Evolutionary conservation across 2,888 invertebrate species (phyloP), one percentile per base, ranked within the genome.

Genomic region (Beris chalybata): DNA sequence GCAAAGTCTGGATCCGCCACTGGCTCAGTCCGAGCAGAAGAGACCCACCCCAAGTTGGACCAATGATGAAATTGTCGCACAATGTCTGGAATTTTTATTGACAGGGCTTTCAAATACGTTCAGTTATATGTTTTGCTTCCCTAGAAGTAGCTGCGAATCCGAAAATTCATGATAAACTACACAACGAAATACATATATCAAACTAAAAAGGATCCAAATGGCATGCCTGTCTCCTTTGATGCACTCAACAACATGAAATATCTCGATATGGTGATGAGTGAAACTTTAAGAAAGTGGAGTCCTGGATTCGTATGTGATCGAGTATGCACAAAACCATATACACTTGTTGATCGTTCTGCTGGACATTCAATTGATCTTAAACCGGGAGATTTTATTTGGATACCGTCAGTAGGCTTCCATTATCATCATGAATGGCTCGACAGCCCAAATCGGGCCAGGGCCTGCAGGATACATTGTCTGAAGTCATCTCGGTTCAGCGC

Each of bases 71-170:
- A 79, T 87, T 12, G 82, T 84, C 0, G 84, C 86, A 0, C 87
- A 87, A 76, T 83, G 82, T 15, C 79, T 85, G 4, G 66, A 85
- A 0, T 86, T 86, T 76, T 84, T 85, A 72, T 74, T 85, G 31
- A 86, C 84, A 29, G 86, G 86, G 0, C 86, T 85, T 38, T 85
- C 86, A 54, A 83, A 84, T 0, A 75, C 77, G 0, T 73, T 80
- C 0, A 72, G 75, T 81, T 0, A 81, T 85, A 78, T 76, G 82
- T 0, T 86, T 87, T 68, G 73, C 83, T 0, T 75, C 85, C 0
- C 82, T 86, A 53, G 87, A 87, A 74, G 72, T 88, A 30, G 85
- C 85, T 31, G 64, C 83, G 4, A 83, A 87, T 76, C 82, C 83
- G 29, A 85, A 87, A 0, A 75, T 85, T 0, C 88, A 88, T 74